Conservation (phyloP, 2,113 vertebrate species). For the Rhegmatorhina hoffmannsi region DNA sequence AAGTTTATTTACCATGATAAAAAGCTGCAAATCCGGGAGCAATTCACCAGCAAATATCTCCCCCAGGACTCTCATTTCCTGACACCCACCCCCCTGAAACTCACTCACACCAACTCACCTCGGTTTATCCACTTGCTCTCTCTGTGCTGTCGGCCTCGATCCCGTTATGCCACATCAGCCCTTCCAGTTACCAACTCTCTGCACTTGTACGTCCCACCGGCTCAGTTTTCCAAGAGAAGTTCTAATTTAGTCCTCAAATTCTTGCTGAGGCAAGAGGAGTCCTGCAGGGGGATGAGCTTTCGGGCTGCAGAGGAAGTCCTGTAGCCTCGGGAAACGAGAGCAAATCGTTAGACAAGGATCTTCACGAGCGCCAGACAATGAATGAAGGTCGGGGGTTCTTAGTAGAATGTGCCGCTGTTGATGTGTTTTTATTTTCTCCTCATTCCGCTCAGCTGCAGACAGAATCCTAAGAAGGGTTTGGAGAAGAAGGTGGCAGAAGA, state of each 20-base stretch:
- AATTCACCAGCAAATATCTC: not conserved
- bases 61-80: not conserved
- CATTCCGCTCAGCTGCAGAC: not conserved
- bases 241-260: not conserved
- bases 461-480: not conserved
- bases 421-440: not conserved
- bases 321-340: not conserved
- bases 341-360: not conserved
- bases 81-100: not conserved
- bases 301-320: not conserved
- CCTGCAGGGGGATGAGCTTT: not conserved
- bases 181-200: not conserved
- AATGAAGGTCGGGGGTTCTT: not conserved
- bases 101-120: not conserved
- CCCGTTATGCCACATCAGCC: accelerated
- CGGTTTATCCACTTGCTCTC: not conserved
- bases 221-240: not conserved
- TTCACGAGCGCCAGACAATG: not conserved
- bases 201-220: not conserved
- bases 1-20: not conserved
- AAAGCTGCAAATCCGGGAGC: not conserved
- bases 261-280: not conserved
- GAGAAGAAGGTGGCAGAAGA: not conserved
- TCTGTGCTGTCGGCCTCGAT: not conserved
- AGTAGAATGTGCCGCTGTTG: not conserved